Evolutionary conservation across 2,888 invertebrate species (phyloP).

Genomic region (Orthosia gracilis): DNA sequence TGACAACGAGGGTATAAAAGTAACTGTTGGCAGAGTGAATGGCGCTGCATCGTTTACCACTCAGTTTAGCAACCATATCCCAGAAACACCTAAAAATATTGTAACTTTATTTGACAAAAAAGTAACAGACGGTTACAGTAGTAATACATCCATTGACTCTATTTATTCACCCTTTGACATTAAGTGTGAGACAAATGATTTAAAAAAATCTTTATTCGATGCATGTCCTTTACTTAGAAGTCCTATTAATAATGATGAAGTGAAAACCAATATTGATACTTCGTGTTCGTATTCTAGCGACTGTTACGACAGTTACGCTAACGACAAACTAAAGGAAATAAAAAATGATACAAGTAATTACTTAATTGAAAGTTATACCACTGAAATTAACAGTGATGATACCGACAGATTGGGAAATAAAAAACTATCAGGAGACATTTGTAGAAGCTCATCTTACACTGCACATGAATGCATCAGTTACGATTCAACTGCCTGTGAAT

Average conservation of each 20-base stretch:
- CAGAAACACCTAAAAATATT: conserved; percentile 12
- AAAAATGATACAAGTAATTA: conserved; percentile 16
- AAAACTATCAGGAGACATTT: background rate
- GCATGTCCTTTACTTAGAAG: background rate
- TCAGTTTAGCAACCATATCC: conserved; percentile 23
- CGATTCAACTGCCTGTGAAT: background rate
- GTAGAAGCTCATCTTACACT: conserved; percentile 8
- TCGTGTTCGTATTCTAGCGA: conserved; percentile 2
- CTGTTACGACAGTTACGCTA: background rate
- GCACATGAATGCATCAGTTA: conserved; percentile 2
- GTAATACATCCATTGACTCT: conserved; percentile 22
- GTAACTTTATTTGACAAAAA: conserved; percentile 33
- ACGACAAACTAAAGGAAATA: background rate
- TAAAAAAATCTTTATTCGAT: conserved; percentile 14
- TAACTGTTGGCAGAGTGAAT: conserved; percentile 81
- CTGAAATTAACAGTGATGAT: conserved; percentile 10
- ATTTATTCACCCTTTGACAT: background rate
- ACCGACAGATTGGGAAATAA: background rate
- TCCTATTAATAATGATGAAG: conserved; percentile 5
- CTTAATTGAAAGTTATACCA: background rate
- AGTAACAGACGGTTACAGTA: conserved; percentile 12
- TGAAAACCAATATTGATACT: conserved; percentile 14
- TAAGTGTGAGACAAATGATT: conserved; percentile 17
- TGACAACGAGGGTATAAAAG: conserved; percentile 84
- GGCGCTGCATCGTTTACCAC: conserved; percentile 72